Evolutionary conservation across 2,113 vertebrate genomes (phyloP).

Genomic region (Rhynchopsitta pachyrhyncha): DNA sequence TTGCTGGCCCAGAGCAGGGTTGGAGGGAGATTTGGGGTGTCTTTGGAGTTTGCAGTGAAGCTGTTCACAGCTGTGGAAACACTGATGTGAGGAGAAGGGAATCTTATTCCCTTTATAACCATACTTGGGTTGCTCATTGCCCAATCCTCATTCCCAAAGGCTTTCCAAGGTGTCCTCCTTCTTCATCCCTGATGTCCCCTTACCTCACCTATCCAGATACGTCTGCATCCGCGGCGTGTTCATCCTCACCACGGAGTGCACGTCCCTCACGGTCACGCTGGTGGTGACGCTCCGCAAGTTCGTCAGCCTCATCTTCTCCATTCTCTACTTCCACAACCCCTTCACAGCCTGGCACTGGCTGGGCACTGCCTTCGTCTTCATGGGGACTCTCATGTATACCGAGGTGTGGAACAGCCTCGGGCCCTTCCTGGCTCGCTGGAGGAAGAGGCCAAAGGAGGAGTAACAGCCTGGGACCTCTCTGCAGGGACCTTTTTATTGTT

Average conservation of each 20-base stretch:
- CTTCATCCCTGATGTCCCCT: background rate
- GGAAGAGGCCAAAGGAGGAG: conserved; percentile 71
- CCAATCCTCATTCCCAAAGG: background rate
- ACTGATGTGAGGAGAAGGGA: background rate
- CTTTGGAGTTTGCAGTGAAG: background rate
- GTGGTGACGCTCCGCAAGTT: conserved; percentile 97
- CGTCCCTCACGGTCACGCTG: conserved; percentile 93
- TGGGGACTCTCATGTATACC: conserved; percentile 91
- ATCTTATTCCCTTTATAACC: background rate
- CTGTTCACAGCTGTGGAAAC: background rate
- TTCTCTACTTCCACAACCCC: conserved; percentile 92
- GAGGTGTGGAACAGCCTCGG: conserved; percentile 85
- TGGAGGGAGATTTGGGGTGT: background rate
- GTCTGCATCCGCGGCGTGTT: conserved; percentile 95
- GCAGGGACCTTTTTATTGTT: background rate
- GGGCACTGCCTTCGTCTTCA: conserved; percentile 87
- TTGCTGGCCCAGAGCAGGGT: background rate
- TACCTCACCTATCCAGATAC: conserved; percentile 78
- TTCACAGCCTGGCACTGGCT: conserved; percentile 97
- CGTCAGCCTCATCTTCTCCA: conserved; percentile 96
- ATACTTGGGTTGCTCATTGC: background rate
- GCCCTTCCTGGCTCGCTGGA: conserved; percentile 27
- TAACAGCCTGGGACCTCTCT: conserved; percentile 3
- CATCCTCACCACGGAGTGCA: conserved; percentile 92
- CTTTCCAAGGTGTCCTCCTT: no score